A percentile compares a stretch with the other conserved stretches of the same genome.
These are phyloP conservation scores for Drosophila histrio DNA, from an alignment of 2,888 invertebrate species.

Conservation along the genomic window DNA sequence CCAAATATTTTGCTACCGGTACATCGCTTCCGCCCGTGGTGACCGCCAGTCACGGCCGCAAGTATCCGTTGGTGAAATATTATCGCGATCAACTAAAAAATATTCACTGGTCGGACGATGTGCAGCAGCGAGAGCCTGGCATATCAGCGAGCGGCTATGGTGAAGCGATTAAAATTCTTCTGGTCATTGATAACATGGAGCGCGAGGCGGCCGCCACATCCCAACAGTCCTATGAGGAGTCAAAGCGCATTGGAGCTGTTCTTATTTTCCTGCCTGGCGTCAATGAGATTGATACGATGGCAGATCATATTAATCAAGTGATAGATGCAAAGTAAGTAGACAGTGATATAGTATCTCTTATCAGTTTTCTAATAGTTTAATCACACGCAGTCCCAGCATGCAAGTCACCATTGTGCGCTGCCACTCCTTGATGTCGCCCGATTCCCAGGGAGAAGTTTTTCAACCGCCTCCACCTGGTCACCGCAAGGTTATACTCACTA, in stretches of 20 bases:
- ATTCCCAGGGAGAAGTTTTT: constrained; percentile 89
- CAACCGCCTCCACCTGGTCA: constrained; percentile 71
- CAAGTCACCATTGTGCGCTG: constrained; percentile 82
- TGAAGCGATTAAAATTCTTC: constrained; percentile 87
- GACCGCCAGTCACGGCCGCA: constrained; percentile 85
- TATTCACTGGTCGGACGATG: constrained; percentile 81
- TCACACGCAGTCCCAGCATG: constrained; percentile 35
- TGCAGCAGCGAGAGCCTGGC: constrained; percentile 84
- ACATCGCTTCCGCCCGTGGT: constrained; percentile 86
- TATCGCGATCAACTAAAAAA: constrained; percentile 86
- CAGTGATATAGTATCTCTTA: not conserved
- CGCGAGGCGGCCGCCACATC: constrained; percentile 42
- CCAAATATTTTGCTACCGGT: constrained; percentile 79
- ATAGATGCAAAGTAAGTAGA: constrained; percentile 38
- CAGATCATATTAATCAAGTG: constrained; percentile 32
- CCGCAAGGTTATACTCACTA: constrained; percentile 94
- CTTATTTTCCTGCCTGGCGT: constrained; percentile 96
- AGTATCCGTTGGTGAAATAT: constrained; percentile 87
- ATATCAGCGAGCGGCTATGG: constrained; percentile 87
- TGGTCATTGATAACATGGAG: constrained; percentile 85
- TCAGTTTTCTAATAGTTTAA: not conserved
- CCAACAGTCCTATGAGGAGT: constrained; percentile 77
- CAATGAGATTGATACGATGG: constrained; percentile 89
- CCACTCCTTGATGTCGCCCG: constrained; percentile 91
- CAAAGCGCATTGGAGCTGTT: constrained; percentile 86